A percentile compares a stretch with the other conserved stretches of the same genome.
These are phyloP conservation scores for Drosophila bifasciata DNA, from an alignment of 1,140 invertebrate genomes.

Conservation along the genomic window DNA sequence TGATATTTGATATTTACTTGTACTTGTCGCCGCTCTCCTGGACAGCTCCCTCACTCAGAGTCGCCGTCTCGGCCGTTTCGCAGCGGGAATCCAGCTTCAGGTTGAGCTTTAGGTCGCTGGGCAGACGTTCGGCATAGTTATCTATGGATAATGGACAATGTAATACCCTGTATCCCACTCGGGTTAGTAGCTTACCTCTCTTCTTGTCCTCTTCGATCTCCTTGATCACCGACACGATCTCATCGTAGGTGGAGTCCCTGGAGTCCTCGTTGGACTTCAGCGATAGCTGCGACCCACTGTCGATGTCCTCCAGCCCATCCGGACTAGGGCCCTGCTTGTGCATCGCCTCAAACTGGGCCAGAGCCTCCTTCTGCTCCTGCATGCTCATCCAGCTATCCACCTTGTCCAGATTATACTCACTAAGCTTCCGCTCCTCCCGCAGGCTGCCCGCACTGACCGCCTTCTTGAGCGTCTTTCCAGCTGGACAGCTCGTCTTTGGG, in stretches of 20 bases:
- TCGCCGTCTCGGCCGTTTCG: conserved; percentile 53
- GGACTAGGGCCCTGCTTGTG: conserved; percentile 54
- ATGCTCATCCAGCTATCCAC: conserved; percentile 83
- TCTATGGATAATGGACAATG: conserved; percentile 26
- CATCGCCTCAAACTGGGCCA: conserved; percentile 52
- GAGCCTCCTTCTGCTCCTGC: conserved; percentile 69
- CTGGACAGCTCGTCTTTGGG: conserved; percentile 7
- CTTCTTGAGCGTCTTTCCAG: conserved; percentile 61
- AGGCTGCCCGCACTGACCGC: conserved; percentile 66
- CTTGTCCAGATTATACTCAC: conserved; percentile 83
- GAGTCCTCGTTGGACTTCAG: conserved; percentile 76
- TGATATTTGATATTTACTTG: conserved; percentile 64
- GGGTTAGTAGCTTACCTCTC: conserved; percentile 41
- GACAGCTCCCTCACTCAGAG: conserved; percentile 46
- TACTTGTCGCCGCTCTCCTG: conserved; percentile 75
- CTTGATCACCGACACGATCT: conserved; percentile 83
- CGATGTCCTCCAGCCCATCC: conserved; percentile 57
- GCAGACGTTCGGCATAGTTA: conserved; percentile 69
- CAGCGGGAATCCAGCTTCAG: conserved; percentile 66
- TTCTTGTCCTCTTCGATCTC: conserved; percentile 83
- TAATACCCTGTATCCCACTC: too few relatives aligned
- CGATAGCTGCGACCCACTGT: conserved; percentile 65
- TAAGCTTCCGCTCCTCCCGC: conserved; percentile 74
- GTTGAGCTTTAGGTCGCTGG: conserved; percentile 65
- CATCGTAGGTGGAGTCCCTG: conserved; percentile 78